Base-by-base conservation (phyloP, 2,113 vertebrate genomes). In the Solenodon paradoxus region DNA sequence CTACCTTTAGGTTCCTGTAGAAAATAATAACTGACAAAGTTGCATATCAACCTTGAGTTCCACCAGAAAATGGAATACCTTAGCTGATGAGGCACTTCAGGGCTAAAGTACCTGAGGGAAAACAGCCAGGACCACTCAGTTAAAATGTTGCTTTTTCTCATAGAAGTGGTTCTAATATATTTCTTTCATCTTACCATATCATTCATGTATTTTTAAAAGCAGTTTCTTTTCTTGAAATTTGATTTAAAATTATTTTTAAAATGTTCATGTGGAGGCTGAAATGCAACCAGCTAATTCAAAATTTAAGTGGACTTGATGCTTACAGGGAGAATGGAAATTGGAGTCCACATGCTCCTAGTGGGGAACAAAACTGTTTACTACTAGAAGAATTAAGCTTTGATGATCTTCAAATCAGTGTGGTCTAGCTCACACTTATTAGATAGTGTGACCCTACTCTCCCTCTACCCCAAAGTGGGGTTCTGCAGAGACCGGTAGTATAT, bases 261-360 rank as follows among this genome's bases (percentile, higher is more conserved):
- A 66, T 26, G 35, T 89, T 4, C 13, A 24, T 77, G 16, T 61
- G 30, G 19, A 80, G 35, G 45, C 3, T 82, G 32, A 35, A 49
- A 17, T 69, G n/a, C 2, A 78, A 49, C n/a, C n/a, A n/a, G n/a
- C 3, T 40, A 45, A 15, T 4, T 77, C 30, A 83, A 66, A 69
- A 26, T 69, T 19, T 59, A 86, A 38, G 26, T 2, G 68, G 5
- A 78, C 4, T 26, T 32, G 2, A 20, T 57, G 20, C 7, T 7
- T 68, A 24, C 11, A 16, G 0, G 5, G 53, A 78, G 17, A 86
- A 86, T 69, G 3, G 17, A 55, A 22, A 45, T 10, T 0, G 7
- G 13, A 35, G 19, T 22, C 19, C 13, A 28, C 35, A 4, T 6
- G 19, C 3, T 3, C 3, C 7, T 45, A 0, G 3, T n/a, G 28